Percentiles rank a stretch among this genome's conserved stretches.
Evolutionary conservation across 2,113 vertebrate genomes (phyloP).

Genomic region (Plestiodon gilberti): DNA sequence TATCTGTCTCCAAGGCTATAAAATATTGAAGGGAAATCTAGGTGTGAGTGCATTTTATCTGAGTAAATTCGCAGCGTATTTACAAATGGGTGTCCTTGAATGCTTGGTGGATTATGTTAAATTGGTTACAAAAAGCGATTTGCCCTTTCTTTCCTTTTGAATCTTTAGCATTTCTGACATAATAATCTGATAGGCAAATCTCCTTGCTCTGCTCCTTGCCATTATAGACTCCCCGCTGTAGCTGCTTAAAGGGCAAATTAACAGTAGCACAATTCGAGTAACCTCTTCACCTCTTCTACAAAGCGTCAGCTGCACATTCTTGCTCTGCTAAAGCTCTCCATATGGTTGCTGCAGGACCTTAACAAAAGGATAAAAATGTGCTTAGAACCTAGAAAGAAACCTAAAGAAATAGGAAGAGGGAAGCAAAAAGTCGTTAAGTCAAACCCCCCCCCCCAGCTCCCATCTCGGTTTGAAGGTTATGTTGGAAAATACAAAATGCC

Average conservation of each 20-base stretch:
- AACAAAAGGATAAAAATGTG: constrained; percentile 46
- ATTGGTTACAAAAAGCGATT: constrained; percentile 64
- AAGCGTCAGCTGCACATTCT: constrained; percentile 69
- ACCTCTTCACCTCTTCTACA: constrained; percentile 70
- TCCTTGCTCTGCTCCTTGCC: constrained; percentile 60
- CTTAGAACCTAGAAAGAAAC: constrained; percentile 39
- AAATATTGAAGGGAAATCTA: constrained; percentile 47
- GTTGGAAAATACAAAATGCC: constrained; percentile 61
- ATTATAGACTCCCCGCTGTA: constrained; percentile 63
- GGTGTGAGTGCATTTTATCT: constrained; percentile 48
- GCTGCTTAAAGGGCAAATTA: constrained; percentile 73
- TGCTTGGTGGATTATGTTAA: constrained; percentile 61
- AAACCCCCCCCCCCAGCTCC: constrained; percentile 34
- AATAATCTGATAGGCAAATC: constrained; percentile 68
- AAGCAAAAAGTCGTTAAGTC: constrained; percentile 61
- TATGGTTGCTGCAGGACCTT: constrained; percentile 53
- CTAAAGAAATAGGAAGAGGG: constrained; percentile 28
- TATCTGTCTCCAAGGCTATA: constrained; percentile 31
- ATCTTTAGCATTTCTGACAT: constrained; percentile 68
- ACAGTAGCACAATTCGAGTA: constrained; percentile 67
- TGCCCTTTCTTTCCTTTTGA: constrained; percentile 60
- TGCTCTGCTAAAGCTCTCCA: constrained; percentile 61
- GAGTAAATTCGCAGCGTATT: constrained; percentile 50
- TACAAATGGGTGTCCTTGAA: constrained; percentile 55
- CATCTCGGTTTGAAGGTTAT: constrained; percentile 68